Evolutionary conservation across 2,113 vertebrate species (phyloP).

Genomic region (Eurystomus gularis): DNA sequence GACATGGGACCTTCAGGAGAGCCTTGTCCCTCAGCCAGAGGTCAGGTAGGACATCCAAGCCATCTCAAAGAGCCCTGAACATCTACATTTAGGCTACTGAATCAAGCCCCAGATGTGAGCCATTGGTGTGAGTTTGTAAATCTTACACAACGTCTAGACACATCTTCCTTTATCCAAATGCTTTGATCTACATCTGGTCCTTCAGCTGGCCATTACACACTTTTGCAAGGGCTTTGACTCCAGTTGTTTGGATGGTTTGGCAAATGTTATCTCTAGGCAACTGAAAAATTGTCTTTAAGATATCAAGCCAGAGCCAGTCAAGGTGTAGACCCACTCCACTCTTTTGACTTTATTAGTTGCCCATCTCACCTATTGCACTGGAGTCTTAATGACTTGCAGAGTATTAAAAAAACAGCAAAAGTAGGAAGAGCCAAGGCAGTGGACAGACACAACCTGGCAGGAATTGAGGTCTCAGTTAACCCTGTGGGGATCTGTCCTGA

Average conservation of each 20-base stretch:
- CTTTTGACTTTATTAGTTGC: not conserved
- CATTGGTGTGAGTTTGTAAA: not conserved
- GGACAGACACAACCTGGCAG: not conserved
- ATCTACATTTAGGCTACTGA: not conserved
- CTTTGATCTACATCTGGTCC: not conserved
- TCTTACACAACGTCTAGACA: not conserved
- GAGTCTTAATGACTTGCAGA: not conserved
- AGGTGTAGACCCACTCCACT: not conserved
- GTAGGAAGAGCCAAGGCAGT: not conserved
- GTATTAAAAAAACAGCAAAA: not conserved
- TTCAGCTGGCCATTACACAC: not conserved
- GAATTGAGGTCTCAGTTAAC: not conserved
- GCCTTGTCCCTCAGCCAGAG: not conserved
- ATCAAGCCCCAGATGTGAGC: not conserved
- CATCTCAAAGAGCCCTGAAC: not conserved
- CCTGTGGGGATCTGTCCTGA: accelerated
- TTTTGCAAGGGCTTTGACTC: not conserved
- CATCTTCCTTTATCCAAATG: not conserved
- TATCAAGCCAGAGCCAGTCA: not conserved
- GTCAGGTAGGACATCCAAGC: not conserved
- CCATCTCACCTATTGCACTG: not conserved
- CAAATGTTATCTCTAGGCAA: not conserved
- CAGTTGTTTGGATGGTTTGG: not conserved
- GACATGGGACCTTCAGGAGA: not conserved
- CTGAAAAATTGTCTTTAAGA: not conserved